Evolutionary conservation across 2,888 invertebrate genomes (phyloP).

Genomic region (Leucophora obtusa): DNA sequence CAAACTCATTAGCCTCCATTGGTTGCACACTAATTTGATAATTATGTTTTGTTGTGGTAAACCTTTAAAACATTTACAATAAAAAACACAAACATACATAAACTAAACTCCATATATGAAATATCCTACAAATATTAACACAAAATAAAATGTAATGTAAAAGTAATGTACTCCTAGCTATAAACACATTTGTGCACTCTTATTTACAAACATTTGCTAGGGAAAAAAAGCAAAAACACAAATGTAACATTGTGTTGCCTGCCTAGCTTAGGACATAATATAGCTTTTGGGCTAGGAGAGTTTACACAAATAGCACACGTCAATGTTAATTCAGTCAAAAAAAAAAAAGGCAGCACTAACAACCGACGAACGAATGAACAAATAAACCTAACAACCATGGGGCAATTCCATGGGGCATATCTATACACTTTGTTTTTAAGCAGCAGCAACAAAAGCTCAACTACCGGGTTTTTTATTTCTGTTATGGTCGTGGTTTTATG

Average conservation of each 20-base stretch:
- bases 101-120: constrained; percentile 31
- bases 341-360: constrained; percentile 55
- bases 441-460: constrained; percentile 32
- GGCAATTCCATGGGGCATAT: constrained; percentile 57
- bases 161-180: constrained; percentile 57
- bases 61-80: constrained; percentile 56
- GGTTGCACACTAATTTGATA: constrained; percentile 67
- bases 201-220: constrained; percentile 37
- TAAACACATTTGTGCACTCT: constrained; percentile 13
- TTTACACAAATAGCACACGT: constrained; percentile 67
- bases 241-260: constrained; percentile 21
- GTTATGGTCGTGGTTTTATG: constrained; percentile 45
- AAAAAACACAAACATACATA: constrained; percentile 36
- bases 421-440: constrained; percentile 6
- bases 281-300: constrained; percentile 37
- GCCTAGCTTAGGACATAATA: constrained; percentile 21
- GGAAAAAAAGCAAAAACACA: constrained; percentile 10
- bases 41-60: constrained; percentile 65
- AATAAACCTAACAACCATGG: constrained; percentile 42
- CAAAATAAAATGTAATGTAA: constrained; percentile 56
- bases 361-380: constrained; percentile 28
- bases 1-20: constrained; percentile 64
- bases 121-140: constrained; percentile 56
- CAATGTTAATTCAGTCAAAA: constrained; percentile 76
- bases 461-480: constrained; percentile 50